Conservation (phyloP, 2,888 invertebrate species). For the Balanococcus diminutus region DNA sequence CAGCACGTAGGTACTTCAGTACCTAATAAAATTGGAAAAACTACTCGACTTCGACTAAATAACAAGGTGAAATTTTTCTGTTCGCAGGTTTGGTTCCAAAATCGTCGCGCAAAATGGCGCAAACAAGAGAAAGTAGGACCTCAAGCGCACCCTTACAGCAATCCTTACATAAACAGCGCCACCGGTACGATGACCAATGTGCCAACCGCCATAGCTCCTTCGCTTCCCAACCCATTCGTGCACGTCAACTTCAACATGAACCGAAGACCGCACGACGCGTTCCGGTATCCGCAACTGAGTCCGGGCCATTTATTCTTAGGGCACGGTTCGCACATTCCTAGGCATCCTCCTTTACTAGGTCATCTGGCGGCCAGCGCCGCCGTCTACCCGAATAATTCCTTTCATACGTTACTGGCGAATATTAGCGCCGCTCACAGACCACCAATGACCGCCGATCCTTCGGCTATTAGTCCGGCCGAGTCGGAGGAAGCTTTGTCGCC, state of each 20-base stretch:
- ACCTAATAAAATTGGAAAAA: too few relatives aligned
- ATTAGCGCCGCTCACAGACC: conserved; percentile 69
- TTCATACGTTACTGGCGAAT: conserved; percentile 84
- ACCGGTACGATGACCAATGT: conserved; percentile 68
- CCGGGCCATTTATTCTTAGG: conserved; percentile 43
- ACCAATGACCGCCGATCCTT: conserved; percentile 62
- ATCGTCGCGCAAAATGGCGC: conserved; percentile 89
- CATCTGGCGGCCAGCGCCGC: conserved; percentile 64
- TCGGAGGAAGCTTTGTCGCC: conserved; percentile 64
- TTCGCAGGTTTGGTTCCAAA: conserved; percentile 90
- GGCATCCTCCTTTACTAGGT: conserved; percentile 70
- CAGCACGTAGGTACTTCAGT: too few relatives aligned
- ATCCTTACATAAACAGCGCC: conserved; percentile 73
- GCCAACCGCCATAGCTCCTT: conserved; percentile 72
- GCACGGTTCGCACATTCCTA: conserved; percentile 64
- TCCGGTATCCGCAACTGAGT: conserved; percentile 70
- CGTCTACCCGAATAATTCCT: conserved; percentile 65
- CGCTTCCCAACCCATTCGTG: conserved; percentile 81
- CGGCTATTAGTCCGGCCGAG: conserved; percentile 61
- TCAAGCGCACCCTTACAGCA: conserved; percentile 87
- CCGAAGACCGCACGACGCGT: conserved; percentile 76
- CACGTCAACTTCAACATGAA: conserved; percentile 75
- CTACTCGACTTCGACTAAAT: too few relatives aligned
- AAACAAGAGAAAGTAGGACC: conserved; percentile 93
- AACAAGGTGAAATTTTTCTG: too few relatives aligned